Base-by-base conservation (phyloP, 2,888 invertebrate species). In the Phortica magna region DNA sequence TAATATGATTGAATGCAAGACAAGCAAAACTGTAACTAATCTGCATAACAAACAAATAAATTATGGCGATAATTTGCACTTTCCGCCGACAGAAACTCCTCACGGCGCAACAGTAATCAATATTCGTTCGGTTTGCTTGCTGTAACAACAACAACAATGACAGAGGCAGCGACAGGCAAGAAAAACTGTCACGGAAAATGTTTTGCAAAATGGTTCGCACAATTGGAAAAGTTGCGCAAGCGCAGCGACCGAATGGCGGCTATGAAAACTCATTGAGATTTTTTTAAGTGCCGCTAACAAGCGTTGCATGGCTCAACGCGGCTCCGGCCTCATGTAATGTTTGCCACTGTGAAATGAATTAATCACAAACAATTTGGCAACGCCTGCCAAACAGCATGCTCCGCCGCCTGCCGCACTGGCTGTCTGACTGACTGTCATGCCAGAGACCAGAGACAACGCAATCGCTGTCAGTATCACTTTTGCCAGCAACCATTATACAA, bases 171-270 rank as follows among this genome's bases (percentile, higher is more conserved):
- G 19, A 61, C 61, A 61, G 2, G 9, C 48, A 48, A 48, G 48
- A 64, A 67, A 71, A 71, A 71, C 39, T 55, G 53, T 53, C 70
- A 71, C 70, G 70, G 70, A 71, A 71, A 71, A 31, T 43, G 19
- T 53, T 71, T 71, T 71, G 31, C 70, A 71, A 71, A 42, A 61
- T 48, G 48, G 48, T 48, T 9, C 48, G 48, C 31, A 31, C 31
- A 31, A 31, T 31, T 31, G 48, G 14, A 48, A 48, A 48, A 48
- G 48, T 71, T 71, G 70, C 70, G 70, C 70, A 71, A 71, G 55
- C 70, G 55, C n/a, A 48, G 43, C 53, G 48, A 48, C 1, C 48
- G 14, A 48, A 48, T 7, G 9, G 48, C 14, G 48, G 48, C 48
- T 48, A 14, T 48, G 7, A 14, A 14, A 48, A 48, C 17, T 41